These are phyloP conservation scores for Cataglyphis cursor DNA, from an alignment of 2,888 invertebrate genomes.

Conservation along the genomic window DNA sequence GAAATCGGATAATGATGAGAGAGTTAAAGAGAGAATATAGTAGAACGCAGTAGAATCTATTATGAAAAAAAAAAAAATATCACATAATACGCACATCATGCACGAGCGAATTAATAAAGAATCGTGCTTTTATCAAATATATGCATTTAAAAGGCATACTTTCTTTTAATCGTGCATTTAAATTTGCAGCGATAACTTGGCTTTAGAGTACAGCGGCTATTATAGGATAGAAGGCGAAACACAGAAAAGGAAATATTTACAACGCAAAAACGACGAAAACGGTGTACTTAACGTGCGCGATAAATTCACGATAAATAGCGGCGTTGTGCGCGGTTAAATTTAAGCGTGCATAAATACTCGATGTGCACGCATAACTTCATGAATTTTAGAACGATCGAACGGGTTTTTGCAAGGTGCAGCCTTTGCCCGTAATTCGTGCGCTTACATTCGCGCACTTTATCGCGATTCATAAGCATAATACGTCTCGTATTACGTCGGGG, in stretches of 20 bases:
- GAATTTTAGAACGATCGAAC: conserved; percentile 31
- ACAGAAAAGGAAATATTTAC: conserved; percentile 9
- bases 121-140: neutral
- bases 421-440: conserved; percentile 20
- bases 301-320: conserved; percentile 44
- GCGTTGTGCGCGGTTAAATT: conserved; percentile 32
- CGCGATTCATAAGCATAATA: conserved; percentile 42
- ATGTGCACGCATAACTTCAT: conserved; percentile 22
- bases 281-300: conserved; percentile 25
- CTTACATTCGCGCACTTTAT: conserved; percentile 27
- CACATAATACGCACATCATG: neutral
- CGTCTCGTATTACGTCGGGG: conserved; percentile 19
- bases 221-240: neutral
- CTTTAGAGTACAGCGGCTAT: neutral
- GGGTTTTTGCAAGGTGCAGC: neutral
- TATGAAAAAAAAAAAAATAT: neutral
- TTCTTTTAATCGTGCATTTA: neutral
- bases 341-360: conserved; percentile 44
- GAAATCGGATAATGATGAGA: neutral
- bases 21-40: neutral
- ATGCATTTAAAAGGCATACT: neutral
- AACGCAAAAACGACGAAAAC: conserved; percentile 27
- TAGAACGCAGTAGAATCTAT: neutral
- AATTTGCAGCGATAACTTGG: neutral
- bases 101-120: neutral